phyloP scores from a whole-genome alignment of 2,888 invertebrate species.

The Spilosoma lubricipeda region DNA sequence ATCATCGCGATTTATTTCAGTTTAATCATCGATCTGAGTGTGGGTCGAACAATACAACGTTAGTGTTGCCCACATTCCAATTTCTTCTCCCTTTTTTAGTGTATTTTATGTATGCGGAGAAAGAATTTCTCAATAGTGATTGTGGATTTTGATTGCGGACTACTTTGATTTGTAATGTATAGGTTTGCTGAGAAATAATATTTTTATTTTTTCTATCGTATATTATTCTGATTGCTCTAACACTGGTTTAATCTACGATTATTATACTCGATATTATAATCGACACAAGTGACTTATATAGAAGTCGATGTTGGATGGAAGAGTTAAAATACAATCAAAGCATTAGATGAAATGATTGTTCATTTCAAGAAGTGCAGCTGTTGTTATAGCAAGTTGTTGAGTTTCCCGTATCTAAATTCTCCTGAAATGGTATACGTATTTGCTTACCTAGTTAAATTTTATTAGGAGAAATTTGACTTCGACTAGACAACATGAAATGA shows the following conservation, averaged over 20 bases:
- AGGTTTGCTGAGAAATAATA: background rate
- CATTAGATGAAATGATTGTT: background rate
- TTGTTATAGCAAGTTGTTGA: background rate
- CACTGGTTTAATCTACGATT: background rate
- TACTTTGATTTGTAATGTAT: background rate
- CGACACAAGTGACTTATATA: background rate
- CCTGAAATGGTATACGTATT: background rate
- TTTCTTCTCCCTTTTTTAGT: conserved; percentile 35
- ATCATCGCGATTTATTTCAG: conserved; percentile 52
- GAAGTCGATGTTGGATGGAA: background rate
- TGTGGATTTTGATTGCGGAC: conserved; percentile 12
- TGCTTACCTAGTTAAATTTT: background rate
- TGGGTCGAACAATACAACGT: conserved; percentile 68
- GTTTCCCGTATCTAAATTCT: background rate
- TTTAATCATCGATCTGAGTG: conserved; percentile 63
- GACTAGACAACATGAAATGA: background rate
- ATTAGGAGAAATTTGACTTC: background rate
- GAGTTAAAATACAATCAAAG: background rate
- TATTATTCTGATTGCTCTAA: background rate
- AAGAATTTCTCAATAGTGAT: conserved; percentile 20
- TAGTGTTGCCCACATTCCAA: conserved; percentile 24
- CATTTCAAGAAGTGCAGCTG: background rate
- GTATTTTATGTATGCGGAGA: conserved; percentile 33
- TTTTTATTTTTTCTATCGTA: background rate
- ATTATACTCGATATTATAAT: background rate